Evolutionary conservation across 2,113 vertebrate species (phyloP), one percentile per base, ranked within the genome.

Genomic region (Dasyurus viverrinus): DNA sequence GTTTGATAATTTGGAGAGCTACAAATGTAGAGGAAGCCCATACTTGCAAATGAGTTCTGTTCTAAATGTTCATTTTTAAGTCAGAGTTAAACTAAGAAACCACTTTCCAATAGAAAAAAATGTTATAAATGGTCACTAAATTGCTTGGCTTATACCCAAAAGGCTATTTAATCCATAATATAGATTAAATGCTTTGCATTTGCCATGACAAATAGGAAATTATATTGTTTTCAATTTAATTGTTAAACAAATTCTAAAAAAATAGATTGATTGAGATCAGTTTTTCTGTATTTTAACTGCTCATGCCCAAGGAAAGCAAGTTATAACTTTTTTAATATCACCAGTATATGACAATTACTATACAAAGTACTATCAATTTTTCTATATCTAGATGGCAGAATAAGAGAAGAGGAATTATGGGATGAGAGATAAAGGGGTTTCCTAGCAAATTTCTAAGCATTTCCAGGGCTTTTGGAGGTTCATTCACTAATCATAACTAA

Each of bases 141-240:
- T 48, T 95, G 42, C 54, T 76, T 90, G 9, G 54, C 42, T 53
- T 94, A 42, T 22, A 53, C 7, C 24, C 47, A 89, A 93, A 48
- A 53, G 10, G 76, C 92, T 93, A 25, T 93, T 48, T 23, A 42
- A 14, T 23, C 84, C 24, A 94, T 27, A n/a, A 76, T 89, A 24
- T 93, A 94, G 90, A 48, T 55, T 53, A 96, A 96, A 95, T 96
- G 60, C 24, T 47, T 68, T 52, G n/a, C 50, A 76, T 53, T 52
- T 53, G 16, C 27, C 30, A 30, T 68, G 57, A 76, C 48, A 52
- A 76, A 53, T 53, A 53, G 57, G 25, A 54, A 91, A 91, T n/a
- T 54, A 93, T 95, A 48, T 91, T 50, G 52, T 55, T 95, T 16
- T 30, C 89, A 93, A 92, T 90, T 24, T 57, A 47, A 12, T 92